Evolutionary conservation across 1,140 invertebrate genomes (phyloP).

Genomic region (Diuraphis noxia): DNA sequence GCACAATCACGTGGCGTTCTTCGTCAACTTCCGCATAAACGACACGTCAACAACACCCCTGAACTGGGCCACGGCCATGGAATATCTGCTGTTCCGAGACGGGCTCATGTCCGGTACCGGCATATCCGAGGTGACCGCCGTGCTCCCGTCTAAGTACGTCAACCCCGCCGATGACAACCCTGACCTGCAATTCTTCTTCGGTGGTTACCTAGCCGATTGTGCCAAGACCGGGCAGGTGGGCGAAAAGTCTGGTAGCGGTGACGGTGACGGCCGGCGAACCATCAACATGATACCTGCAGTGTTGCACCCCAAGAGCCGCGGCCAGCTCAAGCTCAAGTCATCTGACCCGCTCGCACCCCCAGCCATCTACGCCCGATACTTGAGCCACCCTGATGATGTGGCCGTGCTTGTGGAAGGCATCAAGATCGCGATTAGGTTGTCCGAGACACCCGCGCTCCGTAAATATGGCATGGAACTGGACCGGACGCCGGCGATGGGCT

Average conservation of each 20-base stretch:
- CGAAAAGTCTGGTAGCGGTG: constrained; percentile 63
- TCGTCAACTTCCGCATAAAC: constrained; percentile 77
- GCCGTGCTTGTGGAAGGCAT: constrained; percentile 74
- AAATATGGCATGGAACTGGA: constrained; percentile 74
- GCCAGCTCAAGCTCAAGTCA: constrained; percentile 72
- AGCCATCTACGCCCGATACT: constrained; percentile 82
- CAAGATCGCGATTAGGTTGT: constrained; percentile 71
- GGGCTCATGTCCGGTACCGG: constrained; percentile 83
- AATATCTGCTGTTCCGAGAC: constrained; percentile 80
- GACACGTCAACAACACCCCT: constrained; percentile 79
- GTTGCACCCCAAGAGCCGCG: constrained; percentile 79
- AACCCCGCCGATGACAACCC: constrained; percentile 76
- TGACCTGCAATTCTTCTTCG: constrained; percentile 84
- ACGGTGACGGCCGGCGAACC: constrained; percentile 60
- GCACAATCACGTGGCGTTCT: constrained; percentile 82
- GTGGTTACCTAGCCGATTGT: constrained; percentile 79
- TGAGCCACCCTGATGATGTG: constrained; percentile 75
- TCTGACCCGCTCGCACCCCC: constrained; percentile 79
- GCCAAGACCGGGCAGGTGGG: constrained; percentile 83
- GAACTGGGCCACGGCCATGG: constrained; percentile 87
- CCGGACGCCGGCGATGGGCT: constrained; percentile 71
- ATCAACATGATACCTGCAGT: constrained; percentile 71
- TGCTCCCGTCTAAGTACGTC: constrained; percentile 79
- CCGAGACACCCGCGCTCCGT: constrained; percentile 70
- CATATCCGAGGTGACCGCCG: constrained; percentile 79